phyloP scores from a whole-genome alignment of 2,113 vertebrate genomes.

The Coryphaenoides rupestris region DNA sequence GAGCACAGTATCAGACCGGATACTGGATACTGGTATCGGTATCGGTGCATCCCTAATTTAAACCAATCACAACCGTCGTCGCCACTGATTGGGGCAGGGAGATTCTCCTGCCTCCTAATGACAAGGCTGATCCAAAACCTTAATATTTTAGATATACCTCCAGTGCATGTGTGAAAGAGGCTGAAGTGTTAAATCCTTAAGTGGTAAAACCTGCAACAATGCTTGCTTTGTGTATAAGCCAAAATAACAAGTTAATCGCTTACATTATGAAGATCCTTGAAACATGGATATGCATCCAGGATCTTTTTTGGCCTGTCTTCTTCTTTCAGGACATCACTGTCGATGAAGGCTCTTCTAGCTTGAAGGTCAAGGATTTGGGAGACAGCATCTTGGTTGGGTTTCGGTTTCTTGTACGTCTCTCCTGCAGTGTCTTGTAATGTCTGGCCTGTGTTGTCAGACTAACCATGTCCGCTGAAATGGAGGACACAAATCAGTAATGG shows the following conservation, averaged over 20 bases:
- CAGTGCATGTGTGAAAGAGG: no score
- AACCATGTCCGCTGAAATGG: slow-evolving; percentile 11
- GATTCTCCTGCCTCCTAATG: no score
- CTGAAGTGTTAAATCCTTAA: no score
- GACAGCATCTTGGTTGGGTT: slow-evolving; percentile 26
- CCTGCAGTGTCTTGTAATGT: slow-evolving; percentile 21
- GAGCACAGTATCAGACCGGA: no score
- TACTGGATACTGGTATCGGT: no score
- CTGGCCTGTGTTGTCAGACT: slow-evolving; percentile 17
- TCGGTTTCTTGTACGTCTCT: slow-evolving; percentile 23
- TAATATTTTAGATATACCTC: no score
- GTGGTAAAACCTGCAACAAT: neutral
- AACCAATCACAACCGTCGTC: no score
- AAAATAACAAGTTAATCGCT: slow-evolving; percentile 3
- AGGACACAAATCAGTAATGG: slow-evolving; percentile 13
- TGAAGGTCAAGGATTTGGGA: slow-evolving; percentile 23
- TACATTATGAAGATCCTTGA: slow-evolving; percentile 24
- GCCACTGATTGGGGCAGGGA: no score
- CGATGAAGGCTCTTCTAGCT: slow-evolving; percentile 21
- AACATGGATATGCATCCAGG: slow-evolving; percentile 19
- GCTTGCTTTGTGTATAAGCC: neutral
- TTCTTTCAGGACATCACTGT: slow-evolving; percentile 12
- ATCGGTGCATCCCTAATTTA: no score
- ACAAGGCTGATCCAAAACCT: no score
- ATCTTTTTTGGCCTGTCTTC: slow-evolving; percentile 23